Base-by-base conservation (phyloP, 1,140 invertebrate species). In the Panagrolaimus sp. region DNA sequence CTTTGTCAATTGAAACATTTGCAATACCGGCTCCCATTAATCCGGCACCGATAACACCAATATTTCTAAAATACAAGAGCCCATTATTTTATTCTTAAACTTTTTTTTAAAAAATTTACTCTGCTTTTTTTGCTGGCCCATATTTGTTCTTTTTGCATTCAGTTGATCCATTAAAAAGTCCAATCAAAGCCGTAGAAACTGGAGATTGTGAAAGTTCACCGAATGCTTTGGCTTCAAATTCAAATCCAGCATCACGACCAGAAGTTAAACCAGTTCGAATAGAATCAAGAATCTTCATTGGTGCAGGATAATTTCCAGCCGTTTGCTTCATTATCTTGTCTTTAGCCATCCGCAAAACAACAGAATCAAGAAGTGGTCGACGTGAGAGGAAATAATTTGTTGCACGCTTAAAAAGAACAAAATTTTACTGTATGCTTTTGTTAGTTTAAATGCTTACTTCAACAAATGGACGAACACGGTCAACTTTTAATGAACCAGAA, bases 131-230 rank as follows among this genome's bases (percentile, higher is more conserved):
- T 14, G 93, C 91, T 75, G 89, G 88, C 32, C 95, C 94, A 86
- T 96, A 97, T 75, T 90, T 88, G 85, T 98, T 98, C 84, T 96
- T 98, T 83, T 98, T 98, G 83, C 94, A 98, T 76, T 94, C 90
- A 9, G 93, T 97, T 86, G 96, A 94, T 52, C 94, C 96, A 81
- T 93, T 89, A 85, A 96, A 99, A 0, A 99, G 86, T 74, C 90
- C 90, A 77, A 96, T 91, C 5, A 99, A 86, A 43, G 94, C 94
- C 85, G 91, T 93, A 45, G 90, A 91, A 84, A 98, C 89, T 12
- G 89, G 88, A 0, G 96, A 98, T 87, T 92, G 89, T 0, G 89
- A 89, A 1, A 99, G 85, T 76, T 95, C 89, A 43, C 90, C 93
- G 85, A 98, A 99, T 17, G 87, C 83, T 84, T 89, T 87, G 2